These are phyloP conservation scores for Sebastes schlegelii DNA, from an alignment of 2,113 vertebrate species.

Conservation along the genomic window DNA sequence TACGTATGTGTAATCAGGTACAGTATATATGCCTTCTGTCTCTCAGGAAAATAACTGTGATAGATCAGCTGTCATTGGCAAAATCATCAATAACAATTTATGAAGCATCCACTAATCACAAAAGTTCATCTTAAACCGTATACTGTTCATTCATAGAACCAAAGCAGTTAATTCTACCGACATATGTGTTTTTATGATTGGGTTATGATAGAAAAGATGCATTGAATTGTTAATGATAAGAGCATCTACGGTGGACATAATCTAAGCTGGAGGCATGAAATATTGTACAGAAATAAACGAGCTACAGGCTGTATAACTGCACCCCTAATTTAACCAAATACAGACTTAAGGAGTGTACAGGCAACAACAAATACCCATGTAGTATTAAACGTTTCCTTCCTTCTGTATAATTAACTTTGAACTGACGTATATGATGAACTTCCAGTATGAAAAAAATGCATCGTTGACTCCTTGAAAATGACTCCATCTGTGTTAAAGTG, in stretches of 20 bases:
- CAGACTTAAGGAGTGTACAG: background rate
- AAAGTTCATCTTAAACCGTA: background rate
- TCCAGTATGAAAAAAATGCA: background rate
- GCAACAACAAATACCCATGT: background rate
- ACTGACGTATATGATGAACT: background rate
- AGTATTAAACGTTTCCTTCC: slow-evolving; percentile 13
- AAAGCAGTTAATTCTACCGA: slow-evolving; percentile 23
- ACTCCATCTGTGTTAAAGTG: background rate
- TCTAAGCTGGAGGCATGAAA: background rate
- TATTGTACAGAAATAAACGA: slow-evolving; percentile 5
- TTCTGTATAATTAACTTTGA: background rate
- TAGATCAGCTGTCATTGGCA: slow-evolving; percentile 46
- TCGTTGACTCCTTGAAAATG: background rate
- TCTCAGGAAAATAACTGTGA: slow-evolving; percentile 76
- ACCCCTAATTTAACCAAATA: background rate
- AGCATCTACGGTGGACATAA: background rate
- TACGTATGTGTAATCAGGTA: slow-evolving; percentile 48
- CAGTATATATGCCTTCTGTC: slow-evolving; percentile 58
- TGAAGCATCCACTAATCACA: slow-evolving; percentile 25
- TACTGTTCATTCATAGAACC: slow-evolving; percentile 6
- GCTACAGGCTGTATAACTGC: background rate
- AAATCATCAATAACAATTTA: slow-evolving; percentile 24
- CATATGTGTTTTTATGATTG: slow-evolving; percentile 6
- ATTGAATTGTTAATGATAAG: background rate
- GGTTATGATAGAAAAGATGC: slow-evolving; percentile 5